These are phyloP conservation scores for Metallyticus violacea DNA, from an alignment of 2,888 invertebrate species.

Conservation along the genomic window DNA sequence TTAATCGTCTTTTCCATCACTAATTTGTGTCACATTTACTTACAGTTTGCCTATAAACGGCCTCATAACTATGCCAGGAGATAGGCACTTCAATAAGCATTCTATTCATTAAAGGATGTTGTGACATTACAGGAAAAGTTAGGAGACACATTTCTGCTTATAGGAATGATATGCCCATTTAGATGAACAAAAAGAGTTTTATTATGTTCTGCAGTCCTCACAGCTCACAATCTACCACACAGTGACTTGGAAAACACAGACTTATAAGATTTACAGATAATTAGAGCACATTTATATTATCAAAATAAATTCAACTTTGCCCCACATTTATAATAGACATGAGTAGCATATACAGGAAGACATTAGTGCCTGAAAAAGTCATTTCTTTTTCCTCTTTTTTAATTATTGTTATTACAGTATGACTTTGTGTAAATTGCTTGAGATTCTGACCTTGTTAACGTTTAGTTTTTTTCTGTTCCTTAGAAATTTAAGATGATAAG, in stretches of 20 bases:
- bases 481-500: neutral
- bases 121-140: neutral
- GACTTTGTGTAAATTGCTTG: too few species aligned
- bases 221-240: neutral
- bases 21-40: too few species aligned
- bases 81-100: too few species aligned
- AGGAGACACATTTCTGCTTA: neutral
- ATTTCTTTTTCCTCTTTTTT: neutral
- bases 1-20: too few species aligned
- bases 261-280: neutral
- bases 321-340: neutral
- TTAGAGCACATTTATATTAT: neutral
- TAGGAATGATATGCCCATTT: neutral
- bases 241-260: neutral
- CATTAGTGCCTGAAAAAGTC: conserved; percentile 6
- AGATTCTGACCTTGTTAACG: neutral
- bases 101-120: neutral
- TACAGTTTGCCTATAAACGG: too few species aligned
- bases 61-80: too few species aligned
- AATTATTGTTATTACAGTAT: neutral
- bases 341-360: conserved; percentile 25
- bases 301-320: conserved; percentile 5
- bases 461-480: neutral
- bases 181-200: neutral
- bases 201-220: neutral